These are phyloP conservation scores for Ranitomeya imitator DNA, from an alignment of 2,113 vertebrate genomes.

Conservation along the genomic window DNA sequence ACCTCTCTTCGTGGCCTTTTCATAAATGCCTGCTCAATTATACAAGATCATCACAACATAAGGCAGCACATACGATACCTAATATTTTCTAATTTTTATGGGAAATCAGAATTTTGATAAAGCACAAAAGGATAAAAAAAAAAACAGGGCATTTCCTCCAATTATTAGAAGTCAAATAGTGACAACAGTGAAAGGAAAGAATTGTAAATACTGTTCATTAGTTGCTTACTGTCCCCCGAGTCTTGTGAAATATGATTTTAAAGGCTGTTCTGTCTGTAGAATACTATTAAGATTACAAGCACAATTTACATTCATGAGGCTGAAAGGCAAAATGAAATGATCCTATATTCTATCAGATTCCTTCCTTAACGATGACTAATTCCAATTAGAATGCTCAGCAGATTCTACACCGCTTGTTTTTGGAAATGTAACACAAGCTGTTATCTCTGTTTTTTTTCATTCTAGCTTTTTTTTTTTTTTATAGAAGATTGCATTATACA, in stretches of 20 bases:
- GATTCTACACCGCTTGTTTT: conserved; percentile 65
- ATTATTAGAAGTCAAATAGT: conserved; percentile 66
- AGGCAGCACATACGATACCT: background rate
- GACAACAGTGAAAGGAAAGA: conserved; percentile 68
- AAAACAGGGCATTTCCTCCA: conserved; percentile 59
- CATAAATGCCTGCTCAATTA: background rate
- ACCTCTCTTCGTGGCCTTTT: background rate
- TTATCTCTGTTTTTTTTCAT: conserved; percentile 42
- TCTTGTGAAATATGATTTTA: conserved; percentile 75
- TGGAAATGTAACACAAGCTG: conserved; percentile 65
- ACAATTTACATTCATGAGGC: conserved; percentile 77
- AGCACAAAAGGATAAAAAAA: conserved; percentile 3
- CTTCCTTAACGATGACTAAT: conserved; percentile 72
- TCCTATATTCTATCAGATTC: conserved; percentile 70
- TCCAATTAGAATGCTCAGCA: conserved; percentile 74
- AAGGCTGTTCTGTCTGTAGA: conserved; percentile 72
- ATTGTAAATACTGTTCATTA: conserved; percentile 81
- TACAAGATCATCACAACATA: background rate
- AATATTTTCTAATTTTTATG: conserved; percentile 22
- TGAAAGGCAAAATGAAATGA: conserved; percentile 70
- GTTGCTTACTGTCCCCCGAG: conserved; percentile 78
- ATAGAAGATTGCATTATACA: background rate
- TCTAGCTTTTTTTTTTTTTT: background rate
- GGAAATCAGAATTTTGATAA: background rate
- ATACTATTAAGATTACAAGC: conserved; percentile 77